Evolutionary conservation across 1,140 invertebrate genomes (phyloP).

Genomic region (Bombus haemorrhoidalis): DNA sequence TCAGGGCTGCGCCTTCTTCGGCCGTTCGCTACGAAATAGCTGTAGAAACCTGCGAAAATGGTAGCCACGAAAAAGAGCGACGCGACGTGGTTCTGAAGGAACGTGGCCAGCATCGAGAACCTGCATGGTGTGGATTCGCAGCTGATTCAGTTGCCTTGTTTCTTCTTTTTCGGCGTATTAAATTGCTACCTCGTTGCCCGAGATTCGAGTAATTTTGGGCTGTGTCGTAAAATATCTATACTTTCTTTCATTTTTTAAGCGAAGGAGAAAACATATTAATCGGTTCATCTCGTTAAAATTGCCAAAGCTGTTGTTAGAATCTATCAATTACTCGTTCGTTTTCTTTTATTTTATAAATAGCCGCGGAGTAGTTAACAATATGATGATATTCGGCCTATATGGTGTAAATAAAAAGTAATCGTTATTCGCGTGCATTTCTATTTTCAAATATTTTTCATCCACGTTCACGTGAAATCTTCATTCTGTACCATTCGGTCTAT

Average conservation of each 20-base stretch:
- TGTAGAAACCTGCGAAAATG: not conserved
- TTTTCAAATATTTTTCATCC: not conserved
- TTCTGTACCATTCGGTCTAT: not conserved
- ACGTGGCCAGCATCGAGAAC: not conserved
- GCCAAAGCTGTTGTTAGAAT: not conserved
- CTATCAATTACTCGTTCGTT: not conserved
- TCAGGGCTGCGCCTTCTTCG: conserved; percentile 1
- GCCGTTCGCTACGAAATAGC: not conserved
- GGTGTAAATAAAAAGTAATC: not conserved
- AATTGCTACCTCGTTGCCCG: not conserved
- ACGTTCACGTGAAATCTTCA: not conserved
- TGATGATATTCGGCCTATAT: too few relatives aligned
- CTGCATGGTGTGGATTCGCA: not conserved
- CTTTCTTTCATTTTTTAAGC: not conserved
- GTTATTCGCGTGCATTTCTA: not conserved
- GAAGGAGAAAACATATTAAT: not conserved
- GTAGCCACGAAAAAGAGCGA: not conserved
- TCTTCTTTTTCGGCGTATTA: not conserved
- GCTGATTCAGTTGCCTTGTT: not conserved
- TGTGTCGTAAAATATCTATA: not conserved
- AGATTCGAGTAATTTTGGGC: not conserved
- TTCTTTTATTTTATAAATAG: not conserved
- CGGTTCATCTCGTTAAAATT: not conserved
- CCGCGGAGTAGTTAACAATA: not conserved
- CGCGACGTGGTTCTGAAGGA: not conserved